Conservation (phyloP, 2,797 vertebrate genomes). For the Acropternis orthonyx region DNA sequence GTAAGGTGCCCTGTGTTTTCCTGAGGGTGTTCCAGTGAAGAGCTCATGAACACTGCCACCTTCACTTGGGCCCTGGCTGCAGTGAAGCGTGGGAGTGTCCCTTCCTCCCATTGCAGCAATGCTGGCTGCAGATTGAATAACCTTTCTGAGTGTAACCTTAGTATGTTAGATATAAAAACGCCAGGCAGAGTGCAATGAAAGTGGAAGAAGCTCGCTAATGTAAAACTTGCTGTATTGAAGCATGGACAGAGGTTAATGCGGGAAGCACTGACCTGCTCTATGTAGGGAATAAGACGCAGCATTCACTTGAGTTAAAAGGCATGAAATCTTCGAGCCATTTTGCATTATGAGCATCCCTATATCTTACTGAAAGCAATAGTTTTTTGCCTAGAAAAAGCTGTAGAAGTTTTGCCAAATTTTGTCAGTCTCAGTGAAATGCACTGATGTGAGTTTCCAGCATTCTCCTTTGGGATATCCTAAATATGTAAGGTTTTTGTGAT, state of each 20-base stretch:
- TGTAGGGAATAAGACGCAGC: neutral
- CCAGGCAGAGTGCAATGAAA: neutral
- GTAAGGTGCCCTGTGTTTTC: neutral
- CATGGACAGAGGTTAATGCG: neutral
- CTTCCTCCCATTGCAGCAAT: neutral
- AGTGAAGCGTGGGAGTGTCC: fast-evolving
- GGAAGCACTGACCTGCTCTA: neutral
- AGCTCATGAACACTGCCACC: neutral
- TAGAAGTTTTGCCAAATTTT: neutral
- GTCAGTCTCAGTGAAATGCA: neutral
- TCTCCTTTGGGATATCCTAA: neutral
- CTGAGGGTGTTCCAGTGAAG: neutral
- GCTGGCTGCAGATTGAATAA: neutral
- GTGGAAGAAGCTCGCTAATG: neutral
- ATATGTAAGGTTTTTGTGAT: neutral
- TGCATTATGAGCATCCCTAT: neutral
- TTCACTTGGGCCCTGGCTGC: neutral
- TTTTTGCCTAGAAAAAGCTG: neutral
- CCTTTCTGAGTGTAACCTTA: neutral
- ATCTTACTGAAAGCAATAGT: neutral
- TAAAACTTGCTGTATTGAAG: neutral
- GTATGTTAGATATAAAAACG: neutral
- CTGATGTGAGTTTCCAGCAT: neutral
- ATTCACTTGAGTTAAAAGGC: neutral
- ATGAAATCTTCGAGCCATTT: neutral